These are phyloP conservation scores for Dolomedes plantarius DNA, from an alignment of 2,888 invertebrate genomes.

Conservation along the genomic window DNA sequence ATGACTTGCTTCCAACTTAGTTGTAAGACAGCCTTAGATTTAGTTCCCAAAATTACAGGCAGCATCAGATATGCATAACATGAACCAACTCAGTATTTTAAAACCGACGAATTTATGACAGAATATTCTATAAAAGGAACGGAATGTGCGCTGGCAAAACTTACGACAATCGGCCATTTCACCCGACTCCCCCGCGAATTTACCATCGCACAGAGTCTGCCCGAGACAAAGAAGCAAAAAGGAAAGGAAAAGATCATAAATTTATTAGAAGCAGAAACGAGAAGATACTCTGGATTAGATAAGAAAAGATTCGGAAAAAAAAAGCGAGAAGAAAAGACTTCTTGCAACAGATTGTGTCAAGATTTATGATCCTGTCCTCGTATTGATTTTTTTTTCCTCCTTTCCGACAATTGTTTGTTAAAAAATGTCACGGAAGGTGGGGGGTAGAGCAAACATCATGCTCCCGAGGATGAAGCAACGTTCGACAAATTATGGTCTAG, in stretches of 20 bases:
- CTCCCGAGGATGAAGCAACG: neutral
- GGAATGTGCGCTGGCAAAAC: too few relatives aligned
- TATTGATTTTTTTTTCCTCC: constrained; percentile 51
- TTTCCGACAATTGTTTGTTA: constrained; percentile 44
- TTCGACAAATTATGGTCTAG: constrained; percentile 5
- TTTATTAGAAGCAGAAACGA: constrained; percentile 66
- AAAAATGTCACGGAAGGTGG: constrained; percentile 49
- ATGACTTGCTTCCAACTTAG: too few relatives aligned
- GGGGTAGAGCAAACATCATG: constrained; percentile 25
- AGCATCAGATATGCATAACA: too few relatives aligned
- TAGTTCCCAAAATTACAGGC: too few relatives aligned
- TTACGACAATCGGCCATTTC: neutral
- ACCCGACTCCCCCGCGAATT: constrained; percentile 1
- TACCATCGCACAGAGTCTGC: neutral
- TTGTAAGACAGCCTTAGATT: too few relatives aligned
- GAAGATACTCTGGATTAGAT: constrained; percentile 58
- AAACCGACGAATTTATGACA: too few relatives aligned
- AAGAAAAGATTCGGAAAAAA: constrained; percentile 37
- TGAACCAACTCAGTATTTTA: too few relatives aligned
- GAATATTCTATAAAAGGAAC: too few relatives aligned
- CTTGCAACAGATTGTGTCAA: constrained; percentile 49
- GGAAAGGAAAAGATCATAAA: constrained; percentile 40
- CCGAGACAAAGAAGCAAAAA: constrained; percentile 29
- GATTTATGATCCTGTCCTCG: constrained; percentile 53
- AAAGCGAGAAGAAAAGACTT: constrained; percentile 15